Conservation (phyloP, 1,140 invertebrate genomes). For the Zaprionus lachaisei region DNA sequence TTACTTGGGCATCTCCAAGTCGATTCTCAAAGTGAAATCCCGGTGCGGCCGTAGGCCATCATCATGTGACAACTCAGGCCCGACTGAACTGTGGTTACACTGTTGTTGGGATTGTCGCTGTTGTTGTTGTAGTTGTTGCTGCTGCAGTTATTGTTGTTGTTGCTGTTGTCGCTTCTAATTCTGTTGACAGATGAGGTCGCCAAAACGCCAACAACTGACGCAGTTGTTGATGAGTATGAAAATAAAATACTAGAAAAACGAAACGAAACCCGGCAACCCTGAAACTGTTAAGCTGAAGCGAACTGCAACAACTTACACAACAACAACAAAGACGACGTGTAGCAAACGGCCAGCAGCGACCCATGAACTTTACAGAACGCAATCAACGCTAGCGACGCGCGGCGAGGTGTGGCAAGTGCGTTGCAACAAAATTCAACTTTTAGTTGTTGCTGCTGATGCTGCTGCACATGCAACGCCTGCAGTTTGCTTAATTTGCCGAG, state of each 20-base stretch:
- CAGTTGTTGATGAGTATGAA: slow-evolving; percentile 57
- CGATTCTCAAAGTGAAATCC: slow-evolving; percentile 14
- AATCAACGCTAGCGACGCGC: slow-evolving; percentile 7
- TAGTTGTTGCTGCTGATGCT: slow-evolving; percentile 8
- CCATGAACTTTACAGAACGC: slow-evolving; percentile 77
- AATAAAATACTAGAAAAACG: slow-evolving; percentile 35
- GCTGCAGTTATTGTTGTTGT: slow-evolving; percentile 7
- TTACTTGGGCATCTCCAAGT: slow-evolving; percentile 63
- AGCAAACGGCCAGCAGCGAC: slow-evolving; percentile 57
- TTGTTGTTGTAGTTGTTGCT: slow-evolving; percentile 22
- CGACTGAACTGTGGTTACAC: slow-evolving; percentile 23
- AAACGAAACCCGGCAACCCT: slow-evolving; percentile 72
- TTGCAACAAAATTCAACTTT: slow-evolving; percentile 52
- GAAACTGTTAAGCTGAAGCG: slow-evolving; percentile 63
- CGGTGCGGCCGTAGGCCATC: not conserved
- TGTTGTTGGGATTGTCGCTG: not conserved
- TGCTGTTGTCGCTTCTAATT: slow-evolving; percentile 73
- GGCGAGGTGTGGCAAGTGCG: slow-evolving; percentile 51
- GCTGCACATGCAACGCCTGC: slow-evolving; percentile 44
- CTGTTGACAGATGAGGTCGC: slow-evolving; percentile 80
- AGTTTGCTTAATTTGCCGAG: slow-evolving; percentile 47
- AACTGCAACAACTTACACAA: slow-evolving; percentile 60
- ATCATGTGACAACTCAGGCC: slow-evolving; percentile 1
- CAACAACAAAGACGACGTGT: slow-evolving; percentile 28
- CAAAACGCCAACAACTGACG: slow-evolving; percentile 62